Conservation (phyloP, 2,113 vertebrate genomes). For the Pogona vitticeps region DNA sequence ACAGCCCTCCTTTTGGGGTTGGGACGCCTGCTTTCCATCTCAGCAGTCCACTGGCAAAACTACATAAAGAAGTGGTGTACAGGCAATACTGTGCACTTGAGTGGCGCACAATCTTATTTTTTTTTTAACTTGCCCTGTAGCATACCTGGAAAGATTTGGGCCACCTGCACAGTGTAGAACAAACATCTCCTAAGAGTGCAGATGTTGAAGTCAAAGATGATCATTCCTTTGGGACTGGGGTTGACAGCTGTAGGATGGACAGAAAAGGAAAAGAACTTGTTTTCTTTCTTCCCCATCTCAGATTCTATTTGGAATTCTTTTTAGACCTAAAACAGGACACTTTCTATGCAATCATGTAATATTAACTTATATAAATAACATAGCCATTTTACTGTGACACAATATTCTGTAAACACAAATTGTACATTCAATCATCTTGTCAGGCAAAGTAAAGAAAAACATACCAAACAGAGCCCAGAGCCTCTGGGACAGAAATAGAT, state of each 20-base stretch:
- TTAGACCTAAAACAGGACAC: conserved; percentile 19
- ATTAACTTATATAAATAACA: conserved; percentile 24
- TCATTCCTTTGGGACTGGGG: background rate
- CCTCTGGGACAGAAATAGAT: conserved; percentile 34
- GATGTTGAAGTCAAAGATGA: background rate
- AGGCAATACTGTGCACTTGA: background rate
- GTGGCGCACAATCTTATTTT: background rate
- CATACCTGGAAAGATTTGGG: background rate
- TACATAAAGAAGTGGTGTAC: background rate
- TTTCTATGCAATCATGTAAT: conserved; percentile 13
- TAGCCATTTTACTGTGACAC: conserved; percentile 9
- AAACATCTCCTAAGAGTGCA: background rate
- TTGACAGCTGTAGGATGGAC: background rate
- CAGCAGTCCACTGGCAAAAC: background rate
- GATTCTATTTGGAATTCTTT: conserved; percentile 15
- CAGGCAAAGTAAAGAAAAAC: conserved; percentile 41
- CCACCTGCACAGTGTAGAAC: background rate
- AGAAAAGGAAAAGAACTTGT: background rate
- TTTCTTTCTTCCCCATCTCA: background rate
- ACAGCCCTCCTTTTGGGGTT: background rate
- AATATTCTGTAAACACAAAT: conserved; percentile 26
- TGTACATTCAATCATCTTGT: conserved; percentile 44
- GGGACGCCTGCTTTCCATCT: background rate
- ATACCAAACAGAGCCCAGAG: conserved; percentile 31
- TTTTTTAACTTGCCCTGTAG: background rate